Evolutionary conservation across 2,113 vertebrate species (phyloP), one percentile per base, ranked within the genome.

Genomic region (Paradoxurus hermaphroditus): DNA sequence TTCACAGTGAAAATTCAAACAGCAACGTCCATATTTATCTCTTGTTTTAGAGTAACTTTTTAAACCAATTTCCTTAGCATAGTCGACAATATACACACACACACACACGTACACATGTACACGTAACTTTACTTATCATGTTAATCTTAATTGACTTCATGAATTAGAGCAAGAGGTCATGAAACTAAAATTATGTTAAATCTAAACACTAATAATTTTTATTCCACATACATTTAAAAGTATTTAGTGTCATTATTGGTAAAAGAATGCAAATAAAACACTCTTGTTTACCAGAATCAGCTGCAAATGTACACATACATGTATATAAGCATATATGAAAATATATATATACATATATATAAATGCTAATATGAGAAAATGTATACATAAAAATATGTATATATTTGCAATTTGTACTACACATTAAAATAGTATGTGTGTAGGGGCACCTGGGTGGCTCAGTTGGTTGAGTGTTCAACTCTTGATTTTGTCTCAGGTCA

Each of bases 301-400:
- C 25, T 82, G 27, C 18, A 94, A 7, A 62, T 49, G 27, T 31
- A 46, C 49, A 18, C 11, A 15, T 56, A 51, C 9, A 25, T 21
- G 41, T 39, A 23, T 21, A 29, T 36, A 51, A 31, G 34, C 13
- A 36, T n/a, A 67, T 56, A 19, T 16, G 16, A 3, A 34, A 14
- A 14, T 1, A 59, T 8, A 67, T 0, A 59, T 5, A 70, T 7
- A 49, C 16, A 53, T 6, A n/a, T 21, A 10, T 0, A 62, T 5
- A 68, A 0, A 49, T 5, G 46, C 5, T 59, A 36, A 39, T 62
- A 82, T 44, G 19, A 18, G 1, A 11, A 85, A 77, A 77, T 25
- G 23, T 25, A 65, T 6, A 75, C 0, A 65, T 3, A 90, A 23
- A 87, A 59, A 88, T 59, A 49, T 36, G 15, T 41, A 51, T 65